Evolutionary conservation across 2,888 invertebrate species (phyloP), one percentile per base, ranked within the genome.

Genomic region (Panopea generosa): DNA sequence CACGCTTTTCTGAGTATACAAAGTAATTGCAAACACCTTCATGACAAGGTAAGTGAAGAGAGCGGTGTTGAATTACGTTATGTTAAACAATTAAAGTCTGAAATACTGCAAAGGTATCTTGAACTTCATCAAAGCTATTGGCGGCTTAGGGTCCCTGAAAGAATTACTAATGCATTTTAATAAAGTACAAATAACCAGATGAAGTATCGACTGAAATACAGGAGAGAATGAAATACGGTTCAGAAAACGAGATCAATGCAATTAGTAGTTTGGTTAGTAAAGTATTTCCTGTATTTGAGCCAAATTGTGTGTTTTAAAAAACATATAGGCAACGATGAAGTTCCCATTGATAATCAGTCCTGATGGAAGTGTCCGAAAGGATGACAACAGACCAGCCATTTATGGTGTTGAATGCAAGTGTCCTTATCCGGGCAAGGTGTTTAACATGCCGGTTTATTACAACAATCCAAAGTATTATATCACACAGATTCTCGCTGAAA

Each of bases 321-420:
- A 2, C 7, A 38, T 18, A 47, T 56, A 14, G 38, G 52, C 20
- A 11, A 33, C 11, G 33, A 33, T 4, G 7, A 45, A 9, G 47
- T 45, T 4, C 27, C 33, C 1, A 56, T 72, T 20, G 68, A 38
- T 20, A n/a, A 65, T 72, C 20, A 67, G 67, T n/a, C 77, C 77
- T 52, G 77, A 72, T 59, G 72, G 72, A n/a, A 65, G 67, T 38
- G n/a, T 77, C 18, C 2, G 59, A 27, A 1, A 6, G 18, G 14
- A 47, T n/a, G 9, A 16, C 16, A 24, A 6, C 14, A 2, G 24
- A 16, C 9, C 16, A 24, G 40, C 33, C 1, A n/a, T 43, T 1
- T 33, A 22, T 27, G 63, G 53, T 1, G 55, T 70, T 9, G 74
- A 78, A 55, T 53, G 49, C 16, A 70, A 78, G 53, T 74, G 70